These are phyloP conservation scores for Alectoris magna DNA, from an alignment of 2,797 vertebrate species.

Conservation along the genomic window DNA sequence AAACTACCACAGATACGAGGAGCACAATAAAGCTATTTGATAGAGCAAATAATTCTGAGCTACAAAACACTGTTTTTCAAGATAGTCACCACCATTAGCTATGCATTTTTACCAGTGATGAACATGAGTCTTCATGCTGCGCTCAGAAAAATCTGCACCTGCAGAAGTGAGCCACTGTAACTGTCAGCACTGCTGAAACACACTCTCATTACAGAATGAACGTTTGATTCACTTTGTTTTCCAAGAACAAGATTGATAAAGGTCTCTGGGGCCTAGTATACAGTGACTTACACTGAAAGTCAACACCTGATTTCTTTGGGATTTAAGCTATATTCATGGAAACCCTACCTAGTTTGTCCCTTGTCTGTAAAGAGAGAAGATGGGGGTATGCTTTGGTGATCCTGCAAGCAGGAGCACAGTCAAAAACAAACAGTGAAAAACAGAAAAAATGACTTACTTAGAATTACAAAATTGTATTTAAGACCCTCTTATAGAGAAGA, in stretches of 20 bases:
- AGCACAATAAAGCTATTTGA: too few species aligned
- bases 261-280: background rate
- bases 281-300: background rate
- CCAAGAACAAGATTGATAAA: background rate
- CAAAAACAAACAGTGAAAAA: background rate
- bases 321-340: background rate
- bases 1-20: too few species aligned
- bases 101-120: too few species aligned
- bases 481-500: background rate
- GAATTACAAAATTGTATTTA: background rate
- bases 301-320: background rate
- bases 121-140: too few species aligned
- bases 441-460: background rate
- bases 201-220: background rate
- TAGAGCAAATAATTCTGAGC: too few species aligned
- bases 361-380: background rate
- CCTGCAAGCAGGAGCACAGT: background rate
- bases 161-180: too few species aligned
- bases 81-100: too few species aligned
- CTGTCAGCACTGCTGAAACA: too few species aligned
- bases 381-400: background rate
- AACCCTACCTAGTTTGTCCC: background rate
- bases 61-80: too few species aligned
- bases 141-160: too few species aligned
- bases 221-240: background rate